These are phyloP conservation scores for Craniophora ligustri DNA, from an alignment of 2,888 invertebrate genomes.

Conservation along the genomic window DNA sequence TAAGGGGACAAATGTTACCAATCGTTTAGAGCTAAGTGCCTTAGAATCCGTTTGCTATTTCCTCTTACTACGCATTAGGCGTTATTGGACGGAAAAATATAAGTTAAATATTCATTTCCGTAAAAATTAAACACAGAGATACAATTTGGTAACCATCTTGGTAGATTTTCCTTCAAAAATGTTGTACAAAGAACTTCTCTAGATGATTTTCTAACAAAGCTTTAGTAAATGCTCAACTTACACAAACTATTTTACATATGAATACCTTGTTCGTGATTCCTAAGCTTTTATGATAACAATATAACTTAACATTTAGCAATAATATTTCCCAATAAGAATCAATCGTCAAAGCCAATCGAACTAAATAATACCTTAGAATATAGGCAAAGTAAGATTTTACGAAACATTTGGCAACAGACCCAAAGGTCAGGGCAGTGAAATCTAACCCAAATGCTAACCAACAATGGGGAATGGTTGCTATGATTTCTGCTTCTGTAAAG, in stretches of 20 bases:
- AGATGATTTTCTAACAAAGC: not conserved
- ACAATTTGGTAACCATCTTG: no score
- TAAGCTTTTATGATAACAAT: constrained; percentile 17
- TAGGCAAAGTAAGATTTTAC: constrained; percentile 68
- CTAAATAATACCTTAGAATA: constrained; percentile 64
- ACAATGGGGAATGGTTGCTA: constrained; percentile 51
- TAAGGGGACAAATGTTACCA: constrained; percentile 38
- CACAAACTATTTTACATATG: constrained; percentile 12
- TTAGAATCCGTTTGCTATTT: constrained; percentile 16
- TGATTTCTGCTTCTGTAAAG: constrained; percentile 36
- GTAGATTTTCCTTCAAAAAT: no score
- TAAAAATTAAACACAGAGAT: no score
- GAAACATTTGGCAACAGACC: constrained; percentile 69
- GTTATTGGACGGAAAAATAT: no score
- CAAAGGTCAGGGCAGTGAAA: constrained; percentile 75
- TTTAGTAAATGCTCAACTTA: constrained; percentile 23
- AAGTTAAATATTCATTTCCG: no score
- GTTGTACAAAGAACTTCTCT: no score
- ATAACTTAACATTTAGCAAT: constrained; percentile 26
- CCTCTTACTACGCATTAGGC: constrained; percentile 5
- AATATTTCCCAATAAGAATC: constrained; percentile 60
- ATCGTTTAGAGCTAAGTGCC: constrained; percentile 19
- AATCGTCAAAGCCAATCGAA: constrained; percentile 59
- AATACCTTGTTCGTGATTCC: constrained; percentile 20
- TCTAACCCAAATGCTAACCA: constrained; percentile 52